Evolutionary conservation across 2,113 vertebrate species (phyloP), one percentile per base, ranked within the genome.

Genomic region (Dromaius novaehollandiae): DNA sequence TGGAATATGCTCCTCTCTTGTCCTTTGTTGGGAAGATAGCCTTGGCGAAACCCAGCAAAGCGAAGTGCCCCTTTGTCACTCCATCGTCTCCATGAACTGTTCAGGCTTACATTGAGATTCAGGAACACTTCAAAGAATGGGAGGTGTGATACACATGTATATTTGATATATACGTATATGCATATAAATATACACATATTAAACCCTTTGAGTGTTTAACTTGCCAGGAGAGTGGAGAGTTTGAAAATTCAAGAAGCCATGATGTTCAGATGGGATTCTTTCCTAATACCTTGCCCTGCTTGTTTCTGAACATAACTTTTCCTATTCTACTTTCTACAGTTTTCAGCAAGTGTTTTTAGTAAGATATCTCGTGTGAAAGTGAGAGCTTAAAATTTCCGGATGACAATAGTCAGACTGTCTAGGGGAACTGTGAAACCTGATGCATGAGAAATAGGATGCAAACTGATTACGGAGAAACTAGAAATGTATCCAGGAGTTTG

Each of bases 381-480:
- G 34, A 76, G 60, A 76, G n/a, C 30, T 92, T 95, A 61, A 87
- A 86, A 92, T 79, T 79, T 18, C 51, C 51, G 42, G 34, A 94
- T 86, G 74, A 51, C 20, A 4, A 24, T 78, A 68, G 60, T 93
- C 68, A 83, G 6, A 21, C 34, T 25, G 34, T 28, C 61, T 66
- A 82, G 18, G 44, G 70, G 86, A 93, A 84, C 53, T 44, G 20
- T 94, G 95, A 96, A 95, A 84, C 11, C 5, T 36, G 22, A 89
- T 87, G 81, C 94, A 90, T 90, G 92, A 84, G 44, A 96, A 95
- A 91, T 34, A 76, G 51, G 82, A 74, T 82, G 78, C 22, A 88
- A 88, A 96, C 76, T 48, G 88, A 92, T 97, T 94, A 94, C 8
- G 70, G 40, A 91, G 48, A 86, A 91, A 87, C 51, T 89, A 91